Evolutionary conservation across 2,888 invertebrate genomes (phyloP).

Genomic region (Watsonalla cultraria): DNA sequence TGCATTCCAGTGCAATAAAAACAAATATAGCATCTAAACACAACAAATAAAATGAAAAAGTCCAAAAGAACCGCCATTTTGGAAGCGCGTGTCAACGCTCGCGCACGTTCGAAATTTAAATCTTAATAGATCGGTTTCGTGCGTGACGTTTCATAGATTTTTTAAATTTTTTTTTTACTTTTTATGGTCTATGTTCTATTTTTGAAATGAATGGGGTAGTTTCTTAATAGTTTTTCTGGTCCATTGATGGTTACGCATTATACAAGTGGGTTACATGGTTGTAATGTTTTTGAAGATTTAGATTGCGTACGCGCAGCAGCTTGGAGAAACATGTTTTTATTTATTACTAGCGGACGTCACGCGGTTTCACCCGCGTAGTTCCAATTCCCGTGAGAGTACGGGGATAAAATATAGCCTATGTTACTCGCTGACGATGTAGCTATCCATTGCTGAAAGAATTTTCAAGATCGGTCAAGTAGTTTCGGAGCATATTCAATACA

Average conservation of each 20-base stretch:
- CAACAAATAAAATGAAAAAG: slow-evolving; percentile 64
- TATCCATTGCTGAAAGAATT: too few species aligned
- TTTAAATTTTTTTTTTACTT: slow-evolving; percentile 28
- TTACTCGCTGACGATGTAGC: too few species aligned
- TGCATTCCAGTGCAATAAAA: slow-evolving; percentile 68
- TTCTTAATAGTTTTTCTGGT: neutral
- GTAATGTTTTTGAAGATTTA: too few species aligned
- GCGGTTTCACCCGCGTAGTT: too few species aligned
- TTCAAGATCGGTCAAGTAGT: too few species aligned
- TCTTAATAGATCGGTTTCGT: slow-evolving; percentile 74
- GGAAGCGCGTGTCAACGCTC: slow-evolving; percentile 27
- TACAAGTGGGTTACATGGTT: neutral
- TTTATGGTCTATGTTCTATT: slow-evolving; percentile 39
- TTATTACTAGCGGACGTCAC: too few species aligned
- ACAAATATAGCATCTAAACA: slow-evolving; percentile 65
- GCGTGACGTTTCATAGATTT: slow-evolving; percentile 55
- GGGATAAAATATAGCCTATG: too few species aligned
- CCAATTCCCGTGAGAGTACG: too few species aligned
- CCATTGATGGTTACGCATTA: neutral
- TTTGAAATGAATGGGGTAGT: slow-evolving; percentile 6
- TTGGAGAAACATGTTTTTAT: too few species aligned
- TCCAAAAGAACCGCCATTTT: slow-evolving; percentile 45
- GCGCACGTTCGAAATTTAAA: slow-evolving; percentile 61
- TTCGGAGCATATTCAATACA: too few species aligned
- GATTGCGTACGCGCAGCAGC: too few species aligned